Percentiles rank a stretch among this genome's conserved stretches.
Conservation (phyloP, 2,113 vertebrate genomes). For the Hiodon alosoides region DNA sequence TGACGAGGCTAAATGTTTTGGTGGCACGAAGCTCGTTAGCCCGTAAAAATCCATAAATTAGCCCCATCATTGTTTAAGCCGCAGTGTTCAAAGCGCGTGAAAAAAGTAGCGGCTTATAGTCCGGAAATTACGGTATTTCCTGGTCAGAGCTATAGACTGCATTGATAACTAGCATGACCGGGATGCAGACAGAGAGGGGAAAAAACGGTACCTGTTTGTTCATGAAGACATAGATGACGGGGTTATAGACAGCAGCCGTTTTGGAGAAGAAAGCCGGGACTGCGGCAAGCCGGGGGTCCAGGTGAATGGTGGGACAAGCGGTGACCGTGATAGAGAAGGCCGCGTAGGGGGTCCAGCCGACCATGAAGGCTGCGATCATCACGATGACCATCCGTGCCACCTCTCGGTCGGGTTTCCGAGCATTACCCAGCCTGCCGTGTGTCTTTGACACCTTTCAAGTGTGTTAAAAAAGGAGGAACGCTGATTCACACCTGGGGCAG, state of each 20-base stretch:
- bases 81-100: too few relatives aligned
- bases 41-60: too few relatives aligned
- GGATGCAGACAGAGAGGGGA: not conserved
- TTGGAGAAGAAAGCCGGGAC: conserved; percentile 84
- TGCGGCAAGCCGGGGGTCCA: conserved; percentile 73
- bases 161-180: not conserved
- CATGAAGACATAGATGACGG: conserved; percentile 86
- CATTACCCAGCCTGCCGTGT: conserved; percentile 63
- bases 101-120: too few relatives aligned
- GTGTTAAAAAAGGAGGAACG: not conserved
- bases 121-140: too few relatives aligned
- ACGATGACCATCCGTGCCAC: conserved; percentile 80
- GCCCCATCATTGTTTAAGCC: too few relatives aligned
- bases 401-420: conserved; percentile 73
- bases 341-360: conserved; percentile 80
- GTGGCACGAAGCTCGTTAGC: too few relatives aligned
- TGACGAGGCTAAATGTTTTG: too few relatives aligned
- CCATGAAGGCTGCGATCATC: conserved; percentile 81
- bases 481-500: not conserved
- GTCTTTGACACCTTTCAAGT: conserved; percentile 65
- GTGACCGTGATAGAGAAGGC: conserved; percentile 74
- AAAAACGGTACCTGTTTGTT: conserved; percentile 75
- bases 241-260: conserved; percentile 81
- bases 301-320: conserved; percentile 62
- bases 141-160: not conserved